Evolutionary conservation across 2,888 invertebrate genomes (phyloP).

Genomic region (Acronicta alni): DNA sequence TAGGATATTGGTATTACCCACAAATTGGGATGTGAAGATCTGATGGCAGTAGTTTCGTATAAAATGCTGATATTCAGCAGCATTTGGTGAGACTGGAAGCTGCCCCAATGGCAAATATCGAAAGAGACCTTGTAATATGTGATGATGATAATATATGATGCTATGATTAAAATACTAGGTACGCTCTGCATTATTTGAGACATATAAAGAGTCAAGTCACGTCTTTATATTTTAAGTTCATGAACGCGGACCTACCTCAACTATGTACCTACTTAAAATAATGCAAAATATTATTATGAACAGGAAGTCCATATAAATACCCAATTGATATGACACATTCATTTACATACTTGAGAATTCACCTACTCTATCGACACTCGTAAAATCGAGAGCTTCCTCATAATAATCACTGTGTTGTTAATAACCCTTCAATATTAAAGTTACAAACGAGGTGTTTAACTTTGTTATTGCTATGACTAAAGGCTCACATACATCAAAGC

Average conservation of each 20-base stretch:
- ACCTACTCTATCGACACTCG: constrained; percentile 17
- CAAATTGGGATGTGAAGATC: too few relatives aligned
- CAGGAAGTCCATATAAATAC: constrained; percentile 35
- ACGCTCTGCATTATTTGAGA: constrained; percentile 17
- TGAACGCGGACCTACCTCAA: constrained; percentile 51
- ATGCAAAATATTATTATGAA: constrained; percentile 21
- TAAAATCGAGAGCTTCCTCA: constrained; percentile 42
- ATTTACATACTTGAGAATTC: constrained; percentile 32
- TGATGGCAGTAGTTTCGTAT: too few relatives aligned
- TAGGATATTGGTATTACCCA: too few relatives aligned
- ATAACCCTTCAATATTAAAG: constrained; percentile 14
- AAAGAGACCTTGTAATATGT: too few relatives aligned
- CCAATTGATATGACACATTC: constrained; percentile 35
- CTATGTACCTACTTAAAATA: constrained; percentile 16
- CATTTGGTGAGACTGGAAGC: too few relatives aligned
- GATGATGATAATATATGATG: too few relatives aligned
- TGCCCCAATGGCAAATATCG: too few relatives aligned
- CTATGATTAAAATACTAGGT: constrained; percentile 11
- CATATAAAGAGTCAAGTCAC: constrained; percentile 21
- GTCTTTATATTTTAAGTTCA: constrained; percentile 28
- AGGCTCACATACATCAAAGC: not conserved
- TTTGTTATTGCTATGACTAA: not conserved
- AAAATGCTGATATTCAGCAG: too few relatives aligned
- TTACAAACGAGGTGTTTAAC: constrained; percentile 4
- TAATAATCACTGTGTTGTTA: constrained; percentile 27